These are phyloP conservation scores for Panagrolaimus sp. DNA, from an alignment of 1,140 invertebrate genomes.

Conservation along the genomic window DNA sequence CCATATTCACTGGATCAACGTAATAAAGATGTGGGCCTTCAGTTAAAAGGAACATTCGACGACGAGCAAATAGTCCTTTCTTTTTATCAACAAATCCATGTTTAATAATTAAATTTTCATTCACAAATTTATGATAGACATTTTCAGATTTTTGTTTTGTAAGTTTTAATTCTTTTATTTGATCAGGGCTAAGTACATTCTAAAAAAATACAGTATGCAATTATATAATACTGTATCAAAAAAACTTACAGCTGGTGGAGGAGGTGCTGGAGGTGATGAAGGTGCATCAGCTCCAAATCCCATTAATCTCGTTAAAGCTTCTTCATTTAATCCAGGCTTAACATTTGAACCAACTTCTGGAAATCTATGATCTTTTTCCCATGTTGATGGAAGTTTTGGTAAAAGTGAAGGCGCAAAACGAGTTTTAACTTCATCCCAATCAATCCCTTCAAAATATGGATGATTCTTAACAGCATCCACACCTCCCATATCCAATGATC, in stretches of 20 bases:
- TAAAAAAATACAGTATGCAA: too few species aligned
- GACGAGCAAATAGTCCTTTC: slow-evolving; percentile 83
- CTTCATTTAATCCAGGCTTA: slow-evolving; percentile 76
- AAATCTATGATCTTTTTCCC: slow-evolving; percentile 33
- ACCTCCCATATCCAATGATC: slow-evolving; percentile 38
- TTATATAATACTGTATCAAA: too few species aligned
- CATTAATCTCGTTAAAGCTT: slow-evolving; percentile 71
- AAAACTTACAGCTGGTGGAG: neutral
- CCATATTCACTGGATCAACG: slow-evolving; percentile 86
- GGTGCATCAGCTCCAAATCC: slow-evolving; percentile 62
- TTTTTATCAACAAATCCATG: slow-evolving; percentile 87
- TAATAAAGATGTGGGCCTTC: slow-evolving; percentile 90
- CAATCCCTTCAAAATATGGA: slow-evolving; percentile 64
- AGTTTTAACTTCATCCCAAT: slow-evolving; percentile 75
- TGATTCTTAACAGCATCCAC: slow-evolving; percentile 34
- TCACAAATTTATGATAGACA: slow-evolving; percentile 79
- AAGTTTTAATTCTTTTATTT: slow-evolving; percentile 60
- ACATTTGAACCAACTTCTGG: slow-evolving; percentile 66
- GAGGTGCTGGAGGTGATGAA: slow-evolving; percentile 1
- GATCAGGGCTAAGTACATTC: neutral
- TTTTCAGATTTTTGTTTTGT: slow-evolving; percentile 72
- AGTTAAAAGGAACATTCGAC: slow-evolving; percentile 87
- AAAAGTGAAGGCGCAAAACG: slow-evolving; percentile 74
- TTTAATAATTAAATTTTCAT: slow-evolving; percentile 84
- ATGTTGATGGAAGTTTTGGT: slow-evolving; percentile 71